Evolutionary conservation across 2,797 vertebrate species (phyloP), one percentile per base, ranked within the genome.

Genomic region (Crypturellus tataupa): DNA sequence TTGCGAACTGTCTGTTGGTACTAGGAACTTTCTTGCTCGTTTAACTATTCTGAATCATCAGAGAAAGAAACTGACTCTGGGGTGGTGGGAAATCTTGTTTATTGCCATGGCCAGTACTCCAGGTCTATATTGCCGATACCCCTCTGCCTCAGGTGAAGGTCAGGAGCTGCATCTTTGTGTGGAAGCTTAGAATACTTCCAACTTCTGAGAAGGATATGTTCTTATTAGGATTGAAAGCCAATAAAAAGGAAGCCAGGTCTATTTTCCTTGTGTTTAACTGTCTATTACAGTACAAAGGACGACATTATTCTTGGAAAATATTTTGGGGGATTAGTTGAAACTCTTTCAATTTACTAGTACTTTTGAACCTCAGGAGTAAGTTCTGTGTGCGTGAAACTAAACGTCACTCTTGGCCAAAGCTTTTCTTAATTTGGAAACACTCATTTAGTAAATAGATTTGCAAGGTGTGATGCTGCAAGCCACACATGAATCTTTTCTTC

Each of bases 1-100:
- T 56, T 89, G 64, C 65, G 78, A 94, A 64, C 78, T 89, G 86
- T 69, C 75, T 87, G 84, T 76, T 69, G 49, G 21, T 53, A 69
- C 42, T 25, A 87, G 70, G 42, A 96, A 40, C 70, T 12, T 90
- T 94, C 33, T 64, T 56, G n/a, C 64, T 47, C n/a, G 64, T 83
- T 51, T 76, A 86, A 62, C 18, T 25, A 24, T 17, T 80, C 9
- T 24, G 23, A 16, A 5, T 75, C 71, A 12, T 29, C 69, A 46
- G 19, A 79, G 21, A 29, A 90, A 8, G 37, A 87, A 77, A 58
- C 37, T 77, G 47, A 29, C 53, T 86, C 37, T 87, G 81, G 25
- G 10, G 39, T 89, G 46, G 31, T 47, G 59, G 85, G 63, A 65
- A 31, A 62, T 69, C 63, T 80, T 87, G 42, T 64, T 84, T 33